Evolutionary conservation across 2,113 vertebrate species (phyloP), one percentile per base, ranked within the genome.

Genomic region (Lophura nycthemera): DNA sequence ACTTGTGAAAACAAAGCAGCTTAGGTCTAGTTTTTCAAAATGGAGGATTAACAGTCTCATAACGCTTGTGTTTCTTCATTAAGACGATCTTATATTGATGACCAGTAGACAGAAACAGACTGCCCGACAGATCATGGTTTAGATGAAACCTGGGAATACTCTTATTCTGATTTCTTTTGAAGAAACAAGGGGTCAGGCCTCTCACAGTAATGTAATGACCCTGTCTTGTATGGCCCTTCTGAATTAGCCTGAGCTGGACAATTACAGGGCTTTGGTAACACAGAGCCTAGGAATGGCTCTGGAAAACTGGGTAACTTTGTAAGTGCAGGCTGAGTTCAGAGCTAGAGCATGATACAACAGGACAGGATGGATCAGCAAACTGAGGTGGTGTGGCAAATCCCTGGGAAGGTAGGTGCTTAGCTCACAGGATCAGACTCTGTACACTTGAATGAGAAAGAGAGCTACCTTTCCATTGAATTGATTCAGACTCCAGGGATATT

Each of bases 391-490:
- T 52, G 38, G 56, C 21, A 70, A 66, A 45, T 8, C 4, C 66
- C 20, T 42, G 50, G 21, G 40, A 50, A 84, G 34, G 27, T 56
- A 48, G 9, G 15, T 45, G 8, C 64, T 65, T 24, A 77, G 14
- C 20, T 69, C 0, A 0, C 38, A 52, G 24, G 14, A 2, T 8
- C 3, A 6, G 43, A 11, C 3, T 69, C 50, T 56, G 29, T 52
- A 29, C 61, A 47, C 29, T 42, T 38, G 18, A 4, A 2, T n/a
- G 54, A 74, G 52, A 15, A 90, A 78, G 5, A 25, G 21, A 27
- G 84, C 65, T 90, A 45, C 5, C 38, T 77, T 84, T 65, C 25
- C 19, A 5, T 43, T 0, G 1, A 16, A 27, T 30, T 30, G 19
- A 11, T 47, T n/a, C 13, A 9, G 34, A 13, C n/a, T 65, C 21